These are phyloP conservation scores for Podarcis siculus DNA, from an alignment of 2,797 vertebrate species.

Conservation along the genomic window DNA sequence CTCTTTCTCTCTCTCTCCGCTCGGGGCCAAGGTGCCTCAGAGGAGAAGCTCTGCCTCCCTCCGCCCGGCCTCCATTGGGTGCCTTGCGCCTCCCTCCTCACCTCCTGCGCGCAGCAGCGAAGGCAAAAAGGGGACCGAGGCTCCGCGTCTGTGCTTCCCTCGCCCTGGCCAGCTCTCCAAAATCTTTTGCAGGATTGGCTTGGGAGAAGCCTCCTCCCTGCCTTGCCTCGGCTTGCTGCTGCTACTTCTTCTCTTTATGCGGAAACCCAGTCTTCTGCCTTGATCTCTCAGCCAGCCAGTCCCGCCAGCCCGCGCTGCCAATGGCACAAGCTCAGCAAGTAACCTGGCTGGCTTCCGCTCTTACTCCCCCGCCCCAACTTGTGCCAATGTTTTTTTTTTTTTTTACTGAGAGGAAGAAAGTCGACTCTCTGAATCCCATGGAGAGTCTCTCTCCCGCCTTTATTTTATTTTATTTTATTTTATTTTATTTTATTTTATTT, in stretches of 20 bases:
- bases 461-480: too few relatives aligned
- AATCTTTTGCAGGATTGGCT: neutral
- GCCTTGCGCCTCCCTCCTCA: neutral
- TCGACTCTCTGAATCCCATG: too few relatives aligned
- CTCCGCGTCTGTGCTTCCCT: too few relatives aligned
- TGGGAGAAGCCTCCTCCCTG: neutral
- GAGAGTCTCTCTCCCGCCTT: too few relatives aligned
- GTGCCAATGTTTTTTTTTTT: neutral
- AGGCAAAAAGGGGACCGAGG: too few relatives aligned
- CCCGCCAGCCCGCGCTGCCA: neutral
- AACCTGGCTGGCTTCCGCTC: neutral
- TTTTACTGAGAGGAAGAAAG: neutral
- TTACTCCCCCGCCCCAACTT: neutral
- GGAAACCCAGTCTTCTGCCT: neutral
- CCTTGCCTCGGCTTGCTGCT: neutral
- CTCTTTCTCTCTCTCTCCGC: neutral
- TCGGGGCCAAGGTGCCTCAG: neutral
- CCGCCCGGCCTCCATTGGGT: neutral
- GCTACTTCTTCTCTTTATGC: too few relatives aligned
- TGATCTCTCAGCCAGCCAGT: neutral
- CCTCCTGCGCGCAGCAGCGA: too few relatives aligned
- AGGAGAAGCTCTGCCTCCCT: neutral
- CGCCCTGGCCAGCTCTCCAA: neutral
- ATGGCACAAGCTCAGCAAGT: neutral
- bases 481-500: too few relatives aligned